Evolutionary conservation across 1,140 invertebrate species (phyloP).

Genomic region (Drosophila trapezifrons): DNA sequence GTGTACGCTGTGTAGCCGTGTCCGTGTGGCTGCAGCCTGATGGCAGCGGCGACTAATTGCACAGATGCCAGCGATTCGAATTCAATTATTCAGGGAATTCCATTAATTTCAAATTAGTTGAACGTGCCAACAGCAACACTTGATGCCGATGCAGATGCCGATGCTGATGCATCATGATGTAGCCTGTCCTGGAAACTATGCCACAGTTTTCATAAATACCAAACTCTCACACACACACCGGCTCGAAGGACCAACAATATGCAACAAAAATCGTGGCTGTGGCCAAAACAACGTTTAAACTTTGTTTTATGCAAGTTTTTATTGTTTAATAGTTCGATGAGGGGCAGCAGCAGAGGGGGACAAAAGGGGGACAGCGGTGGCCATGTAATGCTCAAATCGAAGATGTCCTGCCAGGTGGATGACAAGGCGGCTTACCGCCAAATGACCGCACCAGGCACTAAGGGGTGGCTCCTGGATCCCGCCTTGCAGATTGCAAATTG

Average conservation of each 20-base stretch:
- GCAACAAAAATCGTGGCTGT: conserved; percentile 50
- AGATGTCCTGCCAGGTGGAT: conserved; percentile 63
- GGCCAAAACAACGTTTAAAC: conserved; percentile 48
- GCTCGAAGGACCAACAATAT: conserved; percentile 21
- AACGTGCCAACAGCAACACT: conserved; percentile 76
- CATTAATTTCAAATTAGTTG: conserved; percentile 82
- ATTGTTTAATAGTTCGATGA: conserved; percentile 44
- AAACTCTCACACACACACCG: neutral
- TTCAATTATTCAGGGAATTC: conserved; percentile 83
- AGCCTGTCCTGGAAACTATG: neutral
- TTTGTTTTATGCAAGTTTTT: conserved; percentile 72
- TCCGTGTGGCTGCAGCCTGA: conserved; percentile 56
- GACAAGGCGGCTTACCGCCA: conserved; percentile 78
- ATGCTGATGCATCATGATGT: neutral
- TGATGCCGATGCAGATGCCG: conserved; percentile 23
- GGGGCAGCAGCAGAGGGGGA: conserved; percentile 4
- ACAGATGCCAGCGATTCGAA: conserved; percentile 71
- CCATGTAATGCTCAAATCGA: conserved; percentile 62
- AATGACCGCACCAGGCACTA: conserved; percentile 62
- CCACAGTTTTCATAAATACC: conserved; percentile 21
- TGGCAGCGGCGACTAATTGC: conserved; percentile 64
- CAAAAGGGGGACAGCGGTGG: conserved; percentile 15
- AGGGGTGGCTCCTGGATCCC: neutral
- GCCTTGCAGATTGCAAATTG: conserved; percentile 65
- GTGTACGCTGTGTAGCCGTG: conserved; percentile 37